Conservation (phyloP, 2,113 vertebrate species). For the Oophaga pumilio region DNA sequence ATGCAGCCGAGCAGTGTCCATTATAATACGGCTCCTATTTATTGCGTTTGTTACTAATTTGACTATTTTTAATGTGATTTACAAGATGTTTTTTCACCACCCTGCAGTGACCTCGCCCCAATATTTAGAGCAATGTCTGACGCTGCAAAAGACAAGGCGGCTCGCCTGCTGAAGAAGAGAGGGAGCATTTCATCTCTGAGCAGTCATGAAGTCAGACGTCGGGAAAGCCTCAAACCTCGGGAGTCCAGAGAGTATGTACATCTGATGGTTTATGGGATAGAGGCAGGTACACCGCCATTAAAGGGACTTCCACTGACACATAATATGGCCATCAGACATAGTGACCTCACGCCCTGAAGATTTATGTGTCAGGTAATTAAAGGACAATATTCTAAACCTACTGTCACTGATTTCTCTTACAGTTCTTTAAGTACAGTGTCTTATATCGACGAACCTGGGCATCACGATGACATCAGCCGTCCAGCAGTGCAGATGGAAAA, state of each 20-base stretch:
- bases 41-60: neutral
- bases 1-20: neutral
- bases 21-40: neutral
- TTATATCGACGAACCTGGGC: constrained; percentile 74
- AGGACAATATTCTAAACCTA: neutral
- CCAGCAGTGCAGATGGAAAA: constrained; percentile 74
- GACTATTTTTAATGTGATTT: neutral
- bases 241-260: constrained; percentile 82
- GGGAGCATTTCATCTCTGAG: constrained; percentile 70
- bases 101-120: neutral
- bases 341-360: neutral
- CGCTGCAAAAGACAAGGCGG: constrained; percentile 67
- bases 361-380: neutral
- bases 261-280: neutral
- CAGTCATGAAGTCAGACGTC: constrained; percentile 69
- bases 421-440: constrained; percentile 79
- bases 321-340: neutral
- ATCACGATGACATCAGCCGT: constrained; percentile 69
- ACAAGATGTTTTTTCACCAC: neutral
- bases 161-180: constrained; percentile 67
- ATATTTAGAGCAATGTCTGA: constrained; percentile 70
- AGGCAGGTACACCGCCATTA: neutral
- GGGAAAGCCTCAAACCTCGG: constrained; percentile 68
- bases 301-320: neutral
- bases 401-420: constrained; percentile 21